Evolutionary conservation across 2,113 vertebrate species (phyloP).

Genomic region (Tychaedon coryphoeus): DNA sequence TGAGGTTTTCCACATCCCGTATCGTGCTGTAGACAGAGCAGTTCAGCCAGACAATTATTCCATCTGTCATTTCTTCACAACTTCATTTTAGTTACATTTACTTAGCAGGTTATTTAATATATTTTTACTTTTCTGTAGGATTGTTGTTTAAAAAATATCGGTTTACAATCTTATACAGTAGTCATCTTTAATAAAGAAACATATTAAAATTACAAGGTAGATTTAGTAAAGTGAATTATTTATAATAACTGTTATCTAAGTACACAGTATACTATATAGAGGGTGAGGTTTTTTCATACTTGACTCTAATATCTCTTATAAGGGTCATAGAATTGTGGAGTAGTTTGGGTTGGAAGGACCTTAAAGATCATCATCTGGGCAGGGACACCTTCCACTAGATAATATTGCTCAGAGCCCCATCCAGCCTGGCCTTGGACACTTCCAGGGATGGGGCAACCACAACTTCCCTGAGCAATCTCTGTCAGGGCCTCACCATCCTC

Average conservation of each 20-base stretch:
- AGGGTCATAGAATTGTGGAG: not conserved
- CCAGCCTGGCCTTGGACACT: accelerated
- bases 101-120: not conserved
- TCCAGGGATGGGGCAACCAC: not conserved
- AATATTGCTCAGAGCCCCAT: not conserved
- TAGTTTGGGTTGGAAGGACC: not conserved
- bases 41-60: not conserved
- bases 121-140: not conserved
- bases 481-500: not conserved
- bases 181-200: not conserved
- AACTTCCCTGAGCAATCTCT: accelerated
- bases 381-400: not conserved
- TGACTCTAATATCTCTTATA: not conserved
- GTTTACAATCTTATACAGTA: not conserved
- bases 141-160: not conserved
- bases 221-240: not conserved
- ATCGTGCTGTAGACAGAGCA: not conserved
- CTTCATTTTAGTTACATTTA: not conserved
- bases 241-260: not conserved
- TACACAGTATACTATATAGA: not conserved
- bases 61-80: not conserved
- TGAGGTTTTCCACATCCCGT: not conserved
- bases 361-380: not conserved
- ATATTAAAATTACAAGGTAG: not conserved
- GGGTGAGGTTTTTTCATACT: not conserved